A percentile compares a stretch with the other conserved stretches of the same genome.
Conservation (phyloP, 2,797 vertebrate genomes). For the Chiroxiphia lanceolata region DNA sequence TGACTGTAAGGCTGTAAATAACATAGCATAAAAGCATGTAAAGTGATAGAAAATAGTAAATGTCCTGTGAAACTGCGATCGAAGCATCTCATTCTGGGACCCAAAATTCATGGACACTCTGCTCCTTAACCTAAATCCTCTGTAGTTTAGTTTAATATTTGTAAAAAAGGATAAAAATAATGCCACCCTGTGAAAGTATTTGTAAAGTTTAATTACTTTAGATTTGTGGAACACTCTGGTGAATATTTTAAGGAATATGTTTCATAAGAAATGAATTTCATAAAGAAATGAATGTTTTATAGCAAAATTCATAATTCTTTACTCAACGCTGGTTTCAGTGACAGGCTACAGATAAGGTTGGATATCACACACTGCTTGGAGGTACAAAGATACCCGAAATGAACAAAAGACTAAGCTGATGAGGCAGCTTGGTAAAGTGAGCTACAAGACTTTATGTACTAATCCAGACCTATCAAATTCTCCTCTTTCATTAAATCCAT, state of each 20-base stretch:
- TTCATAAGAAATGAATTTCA: neutral
- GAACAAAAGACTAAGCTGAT: neutral
- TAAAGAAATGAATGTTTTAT: neutral
- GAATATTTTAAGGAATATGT: neutral
- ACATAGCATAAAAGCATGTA: neutral
- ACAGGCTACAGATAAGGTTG: neutral
- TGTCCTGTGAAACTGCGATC: neutral
- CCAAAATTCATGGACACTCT: neutral
- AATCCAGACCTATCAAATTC: neutral
- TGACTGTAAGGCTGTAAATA: neutral
- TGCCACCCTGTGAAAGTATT: neutral
- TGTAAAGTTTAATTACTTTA: neutral
- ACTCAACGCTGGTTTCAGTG: neutral
- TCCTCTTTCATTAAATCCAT: neutral
- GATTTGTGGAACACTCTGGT: neutral
- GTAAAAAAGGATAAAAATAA: neutral
- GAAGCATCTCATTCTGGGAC: neutral
- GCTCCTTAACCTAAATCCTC: neutral
- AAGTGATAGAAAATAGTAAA: neutral
- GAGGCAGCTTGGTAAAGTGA: neutral
- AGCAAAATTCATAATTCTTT: neutral
- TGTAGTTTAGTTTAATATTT: neutral
- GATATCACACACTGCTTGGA: neutral
- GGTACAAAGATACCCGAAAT: neutral
- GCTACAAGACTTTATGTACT: neutral